phyloP scores from a whole-genome alignment of 2,797 vertebrate species.

The Podarcis lilfordi region DNA sequence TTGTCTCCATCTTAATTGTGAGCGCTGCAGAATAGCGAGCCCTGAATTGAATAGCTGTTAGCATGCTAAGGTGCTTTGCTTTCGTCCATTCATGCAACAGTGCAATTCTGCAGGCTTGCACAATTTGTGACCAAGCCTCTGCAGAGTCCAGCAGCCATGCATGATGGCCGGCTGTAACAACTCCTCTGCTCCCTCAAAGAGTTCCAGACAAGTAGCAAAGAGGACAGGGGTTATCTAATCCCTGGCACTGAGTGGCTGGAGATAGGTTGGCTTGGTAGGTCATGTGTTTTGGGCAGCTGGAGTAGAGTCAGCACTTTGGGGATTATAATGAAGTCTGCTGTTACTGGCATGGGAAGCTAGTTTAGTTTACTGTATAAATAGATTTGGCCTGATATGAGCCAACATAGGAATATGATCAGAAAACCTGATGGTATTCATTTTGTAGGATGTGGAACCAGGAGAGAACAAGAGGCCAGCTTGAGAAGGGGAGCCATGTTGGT shows the following conservation, averaged over 20 bases:
- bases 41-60: constrained; percentile 15
- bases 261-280: background rate
- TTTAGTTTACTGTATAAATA: background rate
- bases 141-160: background rate
- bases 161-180: background rate
- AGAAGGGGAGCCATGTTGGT: background rate
- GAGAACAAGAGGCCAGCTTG: background rate
- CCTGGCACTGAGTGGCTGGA: background rate
- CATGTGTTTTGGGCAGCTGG: background rate
- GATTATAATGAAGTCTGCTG: background rate
- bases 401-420: background rate
- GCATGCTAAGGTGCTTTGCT: constrained; percentile 5
- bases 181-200: too few relatives aligned
- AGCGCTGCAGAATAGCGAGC: background rate
- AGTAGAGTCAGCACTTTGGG: background rate
- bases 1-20: constrained; percentile 55
- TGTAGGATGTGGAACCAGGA: background rate
- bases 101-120: background rate
- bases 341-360: background rate
- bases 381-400: background rate
- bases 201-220: background rate
- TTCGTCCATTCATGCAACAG: constrained; percentile 1
- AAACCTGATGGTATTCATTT: background rate
- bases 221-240: background rate
- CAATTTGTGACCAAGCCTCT: background rate